Percentiles rank a stretch among this genome's conserved stretches.
phyloP scores from a whole-genome alignment of 92 coral and sea anemone genomes.

The Porites cylindrica region DNA sequence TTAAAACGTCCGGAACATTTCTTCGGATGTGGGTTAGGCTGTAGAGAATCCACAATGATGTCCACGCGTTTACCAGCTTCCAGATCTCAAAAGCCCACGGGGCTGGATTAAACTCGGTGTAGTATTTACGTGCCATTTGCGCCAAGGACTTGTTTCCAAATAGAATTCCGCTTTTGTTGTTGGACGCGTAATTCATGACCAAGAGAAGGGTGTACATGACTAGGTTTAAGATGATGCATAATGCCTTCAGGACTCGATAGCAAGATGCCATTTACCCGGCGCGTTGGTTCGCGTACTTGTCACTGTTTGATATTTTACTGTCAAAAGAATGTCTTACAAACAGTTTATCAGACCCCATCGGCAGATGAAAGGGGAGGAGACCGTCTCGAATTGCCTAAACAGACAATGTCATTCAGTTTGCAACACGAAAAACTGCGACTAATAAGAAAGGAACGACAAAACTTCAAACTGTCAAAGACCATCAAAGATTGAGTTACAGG shows the following conservation, averaged over 20 bases:
- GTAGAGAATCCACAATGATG: conserved; percentile 67
- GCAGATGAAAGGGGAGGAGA: not conserved
- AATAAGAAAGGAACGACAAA: not conserved
- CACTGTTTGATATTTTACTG: not conserved
- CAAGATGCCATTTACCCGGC: conserved; percentile 15
- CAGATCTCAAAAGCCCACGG: conserved; percentile 75
- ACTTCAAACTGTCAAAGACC: not conserved
- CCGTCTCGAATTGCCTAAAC: not conserved
- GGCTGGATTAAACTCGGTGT: conserved; percentile 76
- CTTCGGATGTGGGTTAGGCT: conserved; percentile 60
- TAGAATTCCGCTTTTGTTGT: conserved; percentile 40
- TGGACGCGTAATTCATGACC: conserved; percentile 49
- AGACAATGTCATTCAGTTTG: not conserved
- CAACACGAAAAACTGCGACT: not conserved
- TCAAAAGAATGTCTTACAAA: too few relatives aligned
- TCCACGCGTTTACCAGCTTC: conserved; percentile 78
- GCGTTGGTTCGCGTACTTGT: not conserved
- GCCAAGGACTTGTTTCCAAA: conserved; percentile 51
- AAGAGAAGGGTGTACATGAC: conserved; percentile 40
- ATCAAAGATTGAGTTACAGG: not conserved
- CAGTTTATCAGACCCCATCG: not conserved
- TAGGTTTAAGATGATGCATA: conserved; percentile 27
- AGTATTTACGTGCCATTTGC: conserved; percentile 53
- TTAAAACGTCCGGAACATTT: conserved; percentile 60
- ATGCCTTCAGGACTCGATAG: conserved; percentile 29